Percentiles rank a stretch among this genome's conserved stretches.
These are phyloP conservation scores for Lepisosteus oculatus DNA, from an alignment of 2,113 vertebrate genomes.

Conservation along the genomic window DNA sequence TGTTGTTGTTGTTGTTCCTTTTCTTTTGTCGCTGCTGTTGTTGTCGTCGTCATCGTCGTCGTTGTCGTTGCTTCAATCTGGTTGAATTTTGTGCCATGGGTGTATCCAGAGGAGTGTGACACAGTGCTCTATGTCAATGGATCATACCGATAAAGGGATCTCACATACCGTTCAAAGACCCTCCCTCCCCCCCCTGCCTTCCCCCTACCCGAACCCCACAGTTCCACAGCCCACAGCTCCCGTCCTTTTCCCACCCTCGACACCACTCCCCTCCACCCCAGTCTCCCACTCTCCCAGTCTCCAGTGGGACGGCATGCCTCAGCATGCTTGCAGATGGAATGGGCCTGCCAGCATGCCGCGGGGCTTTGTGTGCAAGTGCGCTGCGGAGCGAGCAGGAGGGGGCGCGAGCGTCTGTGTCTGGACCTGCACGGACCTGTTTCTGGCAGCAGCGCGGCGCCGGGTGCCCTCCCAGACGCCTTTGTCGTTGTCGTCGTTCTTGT, in stretches of 20 bases:
- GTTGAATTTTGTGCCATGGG: slow-evolving; percentile 7
- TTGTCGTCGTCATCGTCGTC: slow-evolving; percentile 6
- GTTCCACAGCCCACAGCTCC: neutral
- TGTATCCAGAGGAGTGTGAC: slow-evolving; percentile 25
- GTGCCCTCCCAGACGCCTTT: too few relatives aligned
- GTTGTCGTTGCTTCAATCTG: neutral
- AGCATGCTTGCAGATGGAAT: neutral
- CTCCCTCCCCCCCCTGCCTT: neutral
- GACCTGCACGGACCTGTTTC: too few relatives aligned
- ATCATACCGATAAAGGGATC: neutral
- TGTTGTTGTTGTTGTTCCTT: neutral
- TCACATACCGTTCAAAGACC: neutral
- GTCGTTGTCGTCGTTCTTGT: too few relatives aligned
- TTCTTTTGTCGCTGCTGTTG: slow-evolving; percentile 1
- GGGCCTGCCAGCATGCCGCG: slow-evolving; percentile 32
- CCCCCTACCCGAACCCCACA: neutral
- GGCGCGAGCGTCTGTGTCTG: slow-evolving; percentile 7
- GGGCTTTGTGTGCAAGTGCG: slow-evolving; percentile 22
- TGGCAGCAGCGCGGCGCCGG: too few relatives aligned
- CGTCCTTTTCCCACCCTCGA: neutral
- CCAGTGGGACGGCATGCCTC: slow-evolving; percentile 37
- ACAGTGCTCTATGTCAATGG: slow-evolving; percentile 12
- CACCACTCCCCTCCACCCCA: slow-evolving; percentile 1
- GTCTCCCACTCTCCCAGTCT: slow-evolving; percentile 29
- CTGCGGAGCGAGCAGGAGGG: slow-evolving; percentile 21